Evolutionary conservation across 2,888 invertebrate genomes (phyloP).

Genomic region (Rugalucina vietnamica): DNA sequence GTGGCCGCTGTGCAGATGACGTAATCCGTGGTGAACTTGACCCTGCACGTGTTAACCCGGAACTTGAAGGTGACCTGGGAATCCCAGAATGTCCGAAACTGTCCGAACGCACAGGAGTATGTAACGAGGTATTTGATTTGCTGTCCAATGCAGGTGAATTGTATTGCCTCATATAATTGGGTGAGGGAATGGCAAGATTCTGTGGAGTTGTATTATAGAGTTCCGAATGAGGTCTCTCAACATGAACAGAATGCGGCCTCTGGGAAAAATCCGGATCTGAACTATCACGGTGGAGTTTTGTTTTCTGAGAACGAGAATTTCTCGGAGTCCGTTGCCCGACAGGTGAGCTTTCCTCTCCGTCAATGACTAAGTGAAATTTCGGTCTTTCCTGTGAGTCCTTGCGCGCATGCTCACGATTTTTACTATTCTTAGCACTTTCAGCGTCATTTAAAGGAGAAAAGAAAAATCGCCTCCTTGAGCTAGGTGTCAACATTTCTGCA

Average conservation of each 20-base stretch:
- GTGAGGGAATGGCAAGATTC: constrained; percentile 76
- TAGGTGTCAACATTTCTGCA: constrained; percentile 69
- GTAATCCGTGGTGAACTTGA: constrained; percentile 69
- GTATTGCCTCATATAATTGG: constrained; percentile 62
- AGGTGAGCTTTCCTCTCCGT: constrained; percentile 65
- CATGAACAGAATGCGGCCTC: constrained; percentile 65
- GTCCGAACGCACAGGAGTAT: constrained; percentile 67
- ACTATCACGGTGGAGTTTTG: constrained; percentile 66
- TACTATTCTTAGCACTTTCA: constrained; percentile 40
- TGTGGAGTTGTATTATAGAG: constrained; percentile 66
- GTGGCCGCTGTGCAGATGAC: constrained; percentile 70
- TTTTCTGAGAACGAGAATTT: constrained; percentile 55
- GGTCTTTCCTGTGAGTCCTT: constrained; percentile 60
- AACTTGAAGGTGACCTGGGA: not conserved
- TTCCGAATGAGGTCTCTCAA: constrained; percentile 74
- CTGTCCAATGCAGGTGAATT: constrained; percentile 42
- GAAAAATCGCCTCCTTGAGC: constrained; percentile 65
- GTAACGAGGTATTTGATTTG: constrained; percentile 55
- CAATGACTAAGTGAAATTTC: constrained; percentile 64
- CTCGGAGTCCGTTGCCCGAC: constrained; percentile 51
- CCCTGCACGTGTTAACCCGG: constrained; percentile 48
- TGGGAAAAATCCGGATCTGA: constrained; percentile 67
- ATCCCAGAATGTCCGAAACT: constrained; percentile 49
- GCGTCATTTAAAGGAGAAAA: constrained; percentile 48
- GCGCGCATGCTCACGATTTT: constrained; percentile 17